These are phyloP conservation scores for Diachrysia chrysitis DNA, from an alignment of 2,888 invertebrate species.

Conservation along the genomic window DNA sequence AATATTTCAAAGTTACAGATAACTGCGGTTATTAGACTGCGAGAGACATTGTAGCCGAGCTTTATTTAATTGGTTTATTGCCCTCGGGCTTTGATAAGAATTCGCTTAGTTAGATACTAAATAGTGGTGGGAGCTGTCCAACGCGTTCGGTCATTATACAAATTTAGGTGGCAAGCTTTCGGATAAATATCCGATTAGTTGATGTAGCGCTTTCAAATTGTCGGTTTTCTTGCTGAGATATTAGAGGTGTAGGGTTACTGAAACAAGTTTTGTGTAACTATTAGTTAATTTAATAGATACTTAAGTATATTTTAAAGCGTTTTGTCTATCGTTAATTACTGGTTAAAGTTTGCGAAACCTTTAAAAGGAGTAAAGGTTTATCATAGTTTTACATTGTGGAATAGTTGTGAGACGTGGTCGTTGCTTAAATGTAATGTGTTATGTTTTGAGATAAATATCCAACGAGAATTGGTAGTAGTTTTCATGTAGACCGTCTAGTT, in stretches of 20 bases:
- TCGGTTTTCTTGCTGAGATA: constrained; percentile 15
- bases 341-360: not conserved
- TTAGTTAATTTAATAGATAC: constrained; percentile 5
- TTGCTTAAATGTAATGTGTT: not conserved
- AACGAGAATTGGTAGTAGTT: not conserved
- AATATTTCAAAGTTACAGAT: constrained; percentile 42
- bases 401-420: not conserved
- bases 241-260: constrained; percentile 9
- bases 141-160: constrained; percentile 13
- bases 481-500: constrained; percentile 1
- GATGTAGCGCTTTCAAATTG: constrained; percentile 29
- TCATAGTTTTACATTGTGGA: not conserved
- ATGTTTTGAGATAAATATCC: constrained; percentile 1
- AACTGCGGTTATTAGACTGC: constrained; percentile 31
- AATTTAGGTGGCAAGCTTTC: constrained; percentile 43
- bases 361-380: not conserved
- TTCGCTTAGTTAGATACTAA: constrained; percentile 11
- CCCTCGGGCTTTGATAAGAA: constrained; percentile 30
- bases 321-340: constrained; percentile 4
- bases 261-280: constrained; percentile 21
- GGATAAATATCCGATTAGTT: constrained; percentile 47
- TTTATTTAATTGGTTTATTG: constrained; percentile 54
- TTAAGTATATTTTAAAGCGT: not conserved
- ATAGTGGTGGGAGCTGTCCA: constrained; percentile 36
- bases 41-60: constrained; percentile 23